phyloP scores from a whole-genome alignment of 1,140 invertebrate genomes.

The Phocides pigmalion region DNA sequence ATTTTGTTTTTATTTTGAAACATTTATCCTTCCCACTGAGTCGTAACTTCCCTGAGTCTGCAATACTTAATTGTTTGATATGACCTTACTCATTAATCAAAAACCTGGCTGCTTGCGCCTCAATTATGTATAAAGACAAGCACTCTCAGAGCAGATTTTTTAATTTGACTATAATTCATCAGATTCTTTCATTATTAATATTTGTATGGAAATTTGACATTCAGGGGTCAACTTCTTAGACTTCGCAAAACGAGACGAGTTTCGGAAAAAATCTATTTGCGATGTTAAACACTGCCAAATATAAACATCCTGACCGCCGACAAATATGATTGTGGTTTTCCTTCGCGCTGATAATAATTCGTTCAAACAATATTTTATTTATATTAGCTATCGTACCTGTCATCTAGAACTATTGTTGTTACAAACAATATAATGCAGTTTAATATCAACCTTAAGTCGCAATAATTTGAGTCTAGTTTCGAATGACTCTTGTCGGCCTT shows the following conservation, averaged over 20 bases:
- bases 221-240: not conserved
- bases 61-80: too few relatives aligned
- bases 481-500: not conserved
- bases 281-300: conserved; percentile 17
- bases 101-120: too few relatives aligned
- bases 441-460: not conserved
- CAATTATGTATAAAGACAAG: too few relatives aligned
- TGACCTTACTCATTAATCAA: too few relatives aligned
- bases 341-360: conserved; percentile 6
- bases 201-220: too few relatives aligned
- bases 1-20: too few relatives aligned
- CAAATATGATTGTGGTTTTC: conserved; percentile 35
- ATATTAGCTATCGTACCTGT: conserved; percentile 8
- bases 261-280: conserved; percentile 11
- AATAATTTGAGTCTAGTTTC: not conserved
- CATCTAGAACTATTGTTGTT: conserved; percentile 24
- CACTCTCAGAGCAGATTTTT: too few relatives aligned
- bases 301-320: conserved; percentile 41
- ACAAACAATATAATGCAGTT: not conserved
- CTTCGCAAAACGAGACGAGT: not conserved
- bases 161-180: too few relatives aligned
- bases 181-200: too few relatives aligned
- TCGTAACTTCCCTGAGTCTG: too few relatives aligned
- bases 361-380: conserved; percentile 24
- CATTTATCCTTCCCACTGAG: too few relatives aligned